Evolutionary conservation across 2,113 vertebrate genomes (phyloP), one percentile per base, ranked within the genome.

Genomic region (Grallaria varia): DNA sequence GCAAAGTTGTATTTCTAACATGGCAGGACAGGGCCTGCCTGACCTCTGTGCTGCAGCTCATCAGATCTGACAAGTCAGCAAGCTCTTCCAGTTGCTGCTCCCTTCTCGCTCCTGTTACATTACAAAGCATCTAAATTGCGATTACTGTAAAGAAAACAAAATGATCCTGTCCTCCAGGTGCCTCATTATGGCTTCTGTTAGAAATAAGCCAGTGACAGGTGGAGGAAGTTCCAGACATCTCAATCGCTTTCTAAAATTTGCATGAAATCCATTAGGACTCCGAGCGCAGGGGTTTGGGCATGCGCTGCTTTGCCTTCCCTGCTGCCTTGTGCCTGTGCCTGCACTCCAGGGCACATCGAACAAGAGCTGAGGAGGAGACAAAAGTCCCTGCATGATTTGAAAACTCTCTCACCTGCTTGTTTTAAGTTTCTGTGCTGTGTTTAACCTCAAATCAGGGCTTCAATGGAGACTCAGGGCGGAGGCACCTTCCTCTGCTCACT

Each of bases 101-200:
- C 50, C 52, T 80, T 75, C 63, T 93, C 2, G 1, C 27, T 63
- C 39, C 90, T 85, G 89, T 82, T 94, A 39, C 22, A 82, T 96
- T 97, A 64, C 0, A 0, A 44, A 53, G 18, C 42, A 62, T n/a
- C 84, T 78, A 84, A 88, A 93, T 59, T 59, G 77, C 1, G 9
- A 87, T 90, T 88, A 96, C 96, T 74, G 84, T 90, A 78, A 88
- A 78, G 91, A 78, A 94, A 94, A 76, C 72, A 0, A 91, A 94
- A 95, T 78, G 81, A 68, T 72, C 58, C 50, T 74, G 64, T 80
- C 72, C 64, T 84, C 68, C 77, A 92, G 74, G 84, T 30, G 17
- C 59, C 90, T 81, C 78, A 91, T 96, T 92, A 91, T 1, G 23
- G 45, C n/a, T 91, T 78, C 84, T 2, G 2, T 78, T 92, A 89